Base-by-base conservation (phyloP, 2,888 invertebrate species). In the Pantelozetes paolii region DNA sequence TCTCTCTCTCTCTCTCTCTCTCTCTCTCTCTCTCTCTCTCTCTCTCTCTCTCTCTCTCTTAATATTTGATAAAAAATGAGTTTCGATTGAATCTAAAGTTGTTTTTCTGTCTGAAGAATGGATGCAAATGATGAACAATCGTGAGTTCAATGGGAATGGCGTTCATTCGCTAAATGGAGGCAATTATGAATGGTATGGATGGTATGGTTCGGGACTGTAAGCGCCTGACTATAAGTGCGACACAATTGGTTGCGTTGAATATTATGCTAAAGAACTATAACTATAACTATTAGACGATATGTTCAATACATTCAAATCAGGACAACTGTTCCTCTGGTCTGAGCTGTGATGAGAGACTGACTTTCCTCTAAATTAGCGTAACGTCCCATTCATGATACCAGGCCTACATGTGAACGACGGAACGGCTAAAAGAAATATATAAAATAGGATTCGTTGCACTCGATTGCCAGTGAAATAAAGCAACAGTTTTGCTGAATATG, bases 171-270 rank as follows among this genome's bases (percentile, higher is more conserved):
- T 64, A 64, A 64, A 64, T 64, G 64, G 36, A 5, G 6, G 20
- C 32, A 64, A 64, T 64, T 64, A 64, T 64, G 18, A 64, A 64
- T n/a, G 64, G 36, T 62, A 32, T 62, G 57, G n/a, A n/a, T n/a
- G n/a, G n/a, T n/a, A n/a, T n/a, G n/a, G n/a, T n/a, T n/a, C n/a
- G n/a, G n/a, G n/a, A 59, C 59, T 59, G 59, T 8, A 5, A 8
- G n/a, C 1, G 2, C 9, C 18, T 23, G 23, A 59, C 28, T 59
- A 2, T 40, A 36, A 20, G 64, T 30, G 36, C 36, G 18, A 64
- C 64, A 64, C 64, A 64, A 64, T 64, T 64, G 64, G 36, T n/a
- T 64, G 54, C 64, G 64, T 36, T 64, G 36, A 36, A 64, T 64
- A 64, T 36, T 64, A 64, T 64, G 36, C 64, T 2, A n/a, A 2